phyloP scores from a whole-genome alignment of 2,888 invertebrate species.

The Tinea pellionella region DNA sequence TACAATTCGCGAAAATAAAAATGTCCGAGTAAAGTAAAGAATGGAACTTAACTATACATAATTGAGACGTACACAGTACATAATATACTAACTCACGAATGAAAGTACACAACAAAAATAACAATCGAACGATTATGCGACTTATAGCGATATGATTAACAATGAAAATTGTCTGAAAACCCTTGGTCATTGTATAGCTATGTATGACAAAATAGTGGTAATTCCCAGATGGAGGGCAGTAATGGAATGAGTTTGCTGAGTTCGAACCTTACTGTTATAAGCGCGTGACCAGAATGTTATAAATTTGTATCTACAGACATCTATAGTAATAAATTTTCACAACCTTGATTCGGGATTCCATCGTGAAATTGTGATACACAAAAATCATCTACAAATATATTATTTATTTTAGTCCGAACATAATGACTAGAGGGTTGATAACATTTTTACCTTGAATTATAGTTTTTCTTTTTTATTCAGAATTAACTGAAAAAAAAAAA shows the following conservation, averaged over 20 bases:
- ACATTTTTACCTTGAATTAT: too few relatives aligned
- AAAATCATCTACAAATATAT: neutral
- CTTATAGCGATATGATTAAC: neutral
- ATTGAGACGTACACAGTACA: neutral
- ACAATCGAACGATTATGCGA: neutral
- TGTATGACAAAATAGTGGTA: neutral
- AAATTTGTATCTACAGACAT: neutral
- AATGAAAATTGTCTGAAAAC: neutral
- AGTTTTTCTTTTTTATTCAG: too few relatives aligned
- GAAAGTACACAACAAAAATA: neutral
- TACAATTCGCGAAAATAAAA: neutral
- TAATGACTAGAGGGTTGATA: too few relatives aligned
- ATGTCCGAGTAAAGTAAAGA: neutral
- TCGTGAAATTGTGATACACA: neutral
- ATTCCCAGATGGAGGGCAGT: neutral
- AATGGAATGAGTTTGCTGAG: slow-evolving; percentile 12
- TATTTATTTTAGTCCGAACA: too few relatives aligned
- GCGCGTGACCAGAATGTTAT: slow-evolving; percentile 7
- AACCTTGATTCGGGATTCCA: neutral
- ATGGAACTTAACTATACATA: slow-evolving; percentile 7
- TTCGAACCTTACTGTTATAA: slow-evolving; percentile 10
- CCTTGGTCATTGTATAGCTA: neutral
- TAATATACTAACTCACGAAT: neutral
- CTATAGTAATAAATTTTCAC: neutral
- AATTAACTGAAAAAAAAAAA: too few relatives aligned